These are phyloP conservation scores for Riparia riparia DNA, from an alignment of 2,113 vertebrate species.

Conservation along the genomic window DNA sequence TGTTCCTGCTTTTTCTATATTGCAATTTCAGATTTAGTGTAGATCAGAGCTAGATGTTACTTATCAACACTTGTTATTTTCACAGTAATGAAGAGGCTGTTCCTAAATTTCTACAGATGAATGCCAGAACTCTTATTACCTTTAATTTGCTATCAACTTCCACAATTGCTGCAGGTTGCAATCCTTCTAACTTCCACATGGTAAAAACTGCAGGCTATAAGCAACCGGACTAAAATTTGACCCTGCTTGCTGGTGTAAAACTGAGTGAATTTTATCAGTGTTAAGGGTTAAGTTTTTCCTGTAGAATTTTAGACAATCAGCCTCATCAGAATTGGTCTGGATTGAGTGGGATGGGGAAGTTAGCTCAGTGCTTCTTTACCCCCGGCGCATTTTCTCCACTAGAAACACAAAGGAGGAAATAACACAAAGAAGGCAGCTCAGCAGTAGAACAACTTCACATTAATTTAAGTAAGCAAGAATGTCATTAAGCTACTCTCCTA, in stretches of 20 bases:
- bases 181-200: background rate
- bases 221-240: background rate
- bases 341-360: background rate
- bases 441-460: background rate
- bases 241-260: background rate
- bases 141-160: background rate
- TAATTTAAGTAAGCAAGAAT: constrained; percentile 2
- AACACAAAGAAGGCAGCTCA: background rate
- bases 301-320: too few relatives aligned
- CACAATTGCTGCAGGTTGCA: background rate
- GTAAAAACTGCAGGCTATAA: background rate
- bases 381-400: background rate
- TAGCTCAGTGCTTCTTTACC: background rate
- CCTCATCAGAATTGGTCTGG: background rate
- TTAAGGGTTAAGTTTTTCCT: too few relatives aligned
- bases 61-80: background rate
- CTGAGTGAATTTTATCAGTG: background rate
- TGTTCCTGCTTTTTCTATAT: background rate
- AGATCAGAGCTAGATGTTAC: background rate
- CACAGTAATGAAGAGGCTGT: background rate
- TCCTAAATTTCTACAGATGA: background rate
- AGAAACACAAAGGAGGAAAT: background rate
- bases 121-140: background rate
- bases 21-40: background rate
- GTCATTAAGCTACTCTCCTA: background rate